These are phyloP conservation scores for Borostomias antarcticus DNA, from an alignment of 2,797 vertebrate species.

Conservation along the genomic window DNA sequence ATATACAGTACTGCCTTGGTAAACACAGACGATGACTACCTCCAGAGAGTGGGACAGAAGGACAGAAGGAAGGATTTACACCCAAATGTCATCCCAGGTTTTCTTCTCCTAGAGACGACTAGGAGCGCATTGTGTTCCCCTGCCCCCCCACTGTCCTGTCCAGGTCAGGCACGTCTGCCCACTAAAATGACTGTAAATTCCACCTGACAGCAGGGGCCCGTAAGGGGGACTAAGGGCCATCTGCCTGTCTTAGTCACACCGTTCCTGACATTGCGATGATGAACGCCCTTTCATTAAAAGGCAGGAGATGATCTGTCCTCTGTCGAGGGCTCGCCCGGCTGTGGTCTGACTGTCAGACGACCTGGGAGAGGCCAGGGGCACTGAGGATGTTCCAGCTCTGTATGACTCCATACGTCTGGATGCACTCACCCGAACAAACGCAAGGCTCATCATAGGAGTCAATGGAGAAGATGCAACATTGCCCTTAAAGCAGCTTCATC, in stretches of 20 bases:
- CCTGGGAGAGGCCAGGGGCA: not conserved
- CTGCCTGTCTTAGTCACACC: slow-evolving; percentile 66
- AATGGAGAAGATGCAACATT: not conserved
- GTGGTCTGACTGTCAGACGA: not conserved
- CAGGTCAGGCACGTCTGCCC: slow-evolving; percentile 47
- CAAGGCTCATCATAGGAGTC: not conserved
- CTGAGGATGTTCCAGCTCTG: not conserved
- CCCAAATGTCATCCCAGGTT: slow-evolving; percentile 47
- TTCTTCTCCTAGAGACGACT: slow-evolving; percentile 48
- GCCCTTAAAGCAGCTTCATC: not conserved
- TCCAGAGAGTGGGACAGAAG: slow-evolving; percentile 33
- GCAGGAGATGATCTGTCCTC: slow-evolving; percentile 13
- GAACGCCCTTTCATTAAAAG: slow-evolving; percentile 77
- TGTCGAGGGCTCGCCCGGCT: not conserved
- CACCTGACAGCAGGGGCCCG: slow-evolving; percentile 58
- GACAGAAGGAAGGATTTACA: too few species aligned
- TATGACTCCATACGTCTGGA: not conserved
- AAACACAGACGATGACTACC: slow-evolving; percentile 53
- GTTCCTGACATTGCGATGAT: slow-evolving; percentile 71
- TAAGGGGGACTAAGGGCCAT: slow-evolving; percentile 67
- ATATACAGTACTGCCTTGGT: not conserved
- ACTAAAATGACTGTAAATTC: slow-evolving; percentile 68
- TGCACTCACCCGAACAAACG: not conserved
- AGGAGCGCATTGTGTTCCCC: slow-evolving; percentile 53
- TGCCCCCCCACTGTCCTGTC: slow-evolving; percentile 38